Evolutionary conservation across 2,797 vertebrate genomes (phyloP), one percentile per base, ranked within the genome.

Genomic region (Sebastes taczanowskii): DNA sequence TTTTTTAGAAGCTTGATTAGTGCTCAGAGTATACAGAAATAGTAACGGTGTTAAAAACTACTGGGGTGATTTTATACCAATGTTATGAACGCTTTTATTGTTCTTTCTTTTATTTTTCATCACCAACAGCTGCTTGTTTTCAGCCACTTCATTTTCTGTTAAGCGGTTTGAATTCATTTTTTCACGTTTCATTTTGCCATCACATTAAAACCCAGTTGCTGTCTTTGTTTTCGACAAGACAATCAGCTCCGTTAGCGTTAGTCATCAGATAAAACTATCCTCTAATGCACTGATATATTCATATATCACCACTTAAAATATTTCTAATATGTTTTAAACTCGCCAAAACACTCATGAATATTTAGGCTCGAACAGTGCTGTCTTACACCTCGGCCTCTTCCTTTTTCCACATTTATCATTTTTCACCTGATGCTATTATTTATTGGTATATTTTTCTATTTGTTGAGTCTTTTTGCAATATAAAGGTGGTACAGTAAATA

Each of bases 311-410:
- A 82, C 67, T 84, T 82, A 49, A 16, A 68, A 68, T 64, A 49
- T 77, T 76, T 86, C 77, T 49, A 53, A 64, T 58, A 70, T 71
- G 58, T 88, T 86, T 86, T 71, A 76, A 88, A 88, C 95, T 87
- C 38, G 88, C 96, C 95, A 96, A 97, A 96, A 93, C 86, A 95
- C 91, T 93, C 87, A 94, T 94, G 88, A 92, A 82, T 18, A 71
- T 84, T 70, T 71, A 90, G 85, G 90, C 94, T 89, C 90, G 72
- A 91, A 86, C 88, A 88, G 89, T 86, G 93, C 92, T 95, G 89
- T 76, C 73, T 71, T 71, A 80, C 81, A 81, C 86, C 83, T 86
- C 67, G 30, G 86, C 85, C 80, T 86, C 83, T 74, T 85, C 73
- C 52, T 76, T 83, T 78, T 82, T 70, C 66, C 30, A 46, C 27